A percentile compares a stretch with the other conserved stretches of the same genome.
phyloP scores from a whole-genome alignment of 2,113 vertebrate genomes.

The Vulpes ferrilata region DNA sequence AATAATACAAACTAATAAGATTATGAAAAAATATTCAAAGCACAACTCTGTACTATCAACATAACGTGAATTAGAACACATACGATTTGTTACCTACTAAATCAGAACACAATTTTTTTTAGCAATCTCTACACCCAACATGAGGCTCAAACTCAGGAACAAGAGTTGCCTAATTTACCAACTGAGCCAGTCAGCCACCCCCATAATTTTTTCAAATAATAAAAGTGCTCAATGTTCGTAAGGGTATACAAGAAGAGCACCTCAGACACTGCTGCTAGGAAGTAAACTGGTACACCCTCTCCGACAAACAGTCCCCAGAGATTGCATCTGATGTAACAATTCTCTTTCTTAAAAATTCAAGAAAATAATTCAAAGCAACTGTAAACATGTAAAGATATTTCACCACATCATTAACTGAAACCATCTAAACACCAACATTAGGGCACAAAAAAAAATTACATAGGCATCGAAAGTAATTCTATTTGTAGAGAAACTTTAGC shows the following conservation, averaged over 20 bases:
- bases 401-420: not conserved
- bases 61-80: not conserved
- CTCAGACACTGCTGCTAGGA: not conserved
- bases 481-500: not conserved
- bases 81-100: slow-evolving; percentile 2
- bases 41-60: not conserved
- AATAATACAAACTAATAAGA: slow-evolving; percentile 29
- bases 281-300: slow-evolving; percentile 4
- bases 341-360: slow-evolving; percentile 35
- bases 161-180: not conserved
- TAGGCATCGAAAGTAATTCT: slow-evolving; percentile 24
- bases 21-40: slow-evolving; percentile 44
- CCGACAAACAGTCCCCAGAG: not conserved
- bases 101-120: not conserved
- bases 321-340: slow-evolving; percentile 24
- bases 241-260: not conserved
- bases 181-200: not conserved
- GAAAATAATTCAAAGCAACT: slow-evolving; percentile 40
- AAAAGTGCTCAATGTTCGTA: not conserved
- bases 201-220: slow-evolving; percentile 29
- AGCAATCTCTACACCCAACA: not conserved
- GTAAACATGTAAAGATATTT: slow-evolving; percentile 52
- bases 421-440: slow-evolving; percentile 11
- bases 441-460: not conserved
- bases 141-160: not conserved